Evolutionary conservation across 23 tunicate species (phyloP).

Genomic region (Oikopleura vanhoeffeni): DNA sequence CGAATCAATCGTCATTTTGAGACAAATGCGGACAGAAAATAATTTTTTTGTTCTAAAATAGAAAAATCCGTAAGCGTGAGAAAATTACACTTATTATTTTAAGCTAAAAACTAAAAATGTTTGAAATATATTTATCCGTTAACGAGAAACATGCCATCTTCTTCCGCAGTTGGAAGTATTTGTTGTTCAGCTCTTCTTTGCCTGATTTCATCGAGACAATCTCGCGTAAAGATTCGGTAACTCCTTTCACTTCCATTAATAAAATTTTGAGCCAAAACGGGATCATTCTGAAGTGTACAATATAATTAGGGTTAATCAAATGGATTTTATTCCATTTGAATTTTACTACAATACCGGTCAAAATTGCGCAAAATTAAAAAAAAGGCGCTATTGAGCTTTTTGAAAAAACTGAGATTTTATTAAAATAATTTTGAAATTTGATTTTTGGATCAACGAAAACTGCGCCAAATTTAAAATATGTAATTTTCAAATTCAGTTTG

Average conservation of each 20-base stretch:
- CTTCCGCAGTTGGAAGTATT: background rate
- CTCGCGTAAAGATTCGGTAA: background rate
- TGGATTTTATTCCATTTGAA: background rate
- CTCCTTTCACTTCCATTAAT: background rate
- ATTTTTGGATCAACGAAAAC: too few relatives aligned
- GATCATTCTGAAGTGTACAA: background rate
- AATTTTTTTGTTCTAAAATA: too few relatives aligned
- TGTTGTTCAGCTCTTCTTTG: conserved; percentile 1
- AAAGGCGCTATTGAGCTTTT: background rate
- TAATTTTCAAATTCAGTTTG: too few relatives aligned
- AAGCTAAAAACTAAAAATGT: too few relatives aligned
- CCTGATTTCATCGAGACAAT: conserved; percentile 1
- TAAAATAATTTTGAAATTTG: too few relatives aligned
- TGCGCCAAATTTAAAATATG: too few relatives aligned
- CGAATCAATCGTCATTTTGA: too few relatives aligned
- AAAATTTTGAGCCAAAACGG: background rate
- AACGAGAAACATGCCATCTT: conserved; percentile 4
- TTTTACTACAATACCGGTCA: too few relatives aligned
- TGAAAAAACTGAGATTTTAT: too few relatives aligned
- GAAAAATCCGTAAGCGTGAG: too few relatives aligned
- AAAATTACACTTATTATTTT: too few relatives aligned
- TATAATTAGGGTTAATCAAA: background rate
- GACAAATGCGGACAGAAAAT: too few relatives aligned
- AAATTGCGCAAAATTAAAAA: background rate
- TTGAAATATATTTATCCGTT: background rate